Percentiles rank a stretch among this genome's conserved stretches.
Evolutionary conservation across 2,113 vertebrate genomes (phyloP).

Genomic region (Microcebus murinus): DNA sequence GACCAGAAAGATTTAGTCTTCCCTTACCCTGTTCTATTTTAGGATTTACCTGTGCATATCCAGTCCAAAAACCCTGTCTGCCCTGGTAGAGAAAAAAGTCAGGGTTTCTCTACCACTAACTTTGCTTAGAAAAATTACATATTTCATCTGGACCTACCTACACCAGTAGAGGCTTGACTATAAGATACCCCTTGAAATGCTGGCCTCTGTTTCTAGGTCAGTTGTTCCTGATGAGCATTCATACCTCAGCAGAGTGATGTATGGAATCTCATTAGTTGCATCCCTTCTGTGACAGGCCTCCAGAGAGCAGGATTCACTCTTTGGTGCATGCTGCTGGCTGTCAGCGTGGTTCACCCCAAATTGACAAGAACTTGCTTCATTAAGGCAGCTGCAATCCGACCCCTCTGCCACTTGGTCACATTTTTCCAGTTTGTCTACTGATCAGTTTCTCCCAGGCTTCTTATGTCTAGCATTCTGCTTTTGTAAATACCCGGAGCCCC

Average conservation of each 20-base stretch:
- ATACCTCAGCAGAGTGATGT: slow-evolving; percentile 55
- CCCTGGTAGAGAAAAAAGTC: neutral
- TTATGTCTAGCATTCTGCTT: slow-evolving; percentile 20
- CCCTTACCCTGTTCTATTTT: slow-evolving; percentile 54
- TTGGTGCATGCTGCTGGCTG: slow-evolving; percentile 64
- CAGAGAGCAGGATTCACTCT: slow-evolving; percentile 58
- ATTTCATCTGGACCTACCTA: slow-evolving; percentile 43
- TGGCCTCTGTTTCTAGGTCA: slow-evolving; percentile 72
- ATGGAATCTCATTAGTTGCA: slow-evolving; percentile 68
- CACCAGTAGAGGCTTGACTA: neutral
- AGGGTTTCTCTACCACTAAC: slow-evolving; percentile 24
- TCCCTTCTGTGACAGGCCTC: slow-evolving; percentile 67
- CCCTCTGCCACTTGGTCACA: neutral
- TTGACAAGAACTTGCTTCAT: slow-evolving; percentile 67
- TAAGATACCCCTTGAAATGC: slow-evolving; percentile 47
- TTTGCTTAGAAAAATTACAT: slow-evolving; percentile 52
- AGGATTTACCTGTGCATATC: neutral
- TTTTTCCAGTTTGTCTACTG: neutral
- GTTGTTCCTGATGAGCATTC: slow-evolving; percentile 62
- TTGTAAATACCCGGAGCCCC: neutral
- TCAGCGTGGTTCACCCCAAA: slow-evolving; percentile 74
- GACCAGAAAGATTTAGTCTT: neutral
- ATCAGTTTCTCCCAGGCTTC: neutral
- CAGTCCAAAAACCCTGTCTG: neutral
- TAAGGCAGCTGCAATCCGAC: neutral